These are phyloP conservation scores for Drosophila basisetae DNA, from an alignment of 2,888 invertebrate genomes.

Conservation along the genomic window DNA sequence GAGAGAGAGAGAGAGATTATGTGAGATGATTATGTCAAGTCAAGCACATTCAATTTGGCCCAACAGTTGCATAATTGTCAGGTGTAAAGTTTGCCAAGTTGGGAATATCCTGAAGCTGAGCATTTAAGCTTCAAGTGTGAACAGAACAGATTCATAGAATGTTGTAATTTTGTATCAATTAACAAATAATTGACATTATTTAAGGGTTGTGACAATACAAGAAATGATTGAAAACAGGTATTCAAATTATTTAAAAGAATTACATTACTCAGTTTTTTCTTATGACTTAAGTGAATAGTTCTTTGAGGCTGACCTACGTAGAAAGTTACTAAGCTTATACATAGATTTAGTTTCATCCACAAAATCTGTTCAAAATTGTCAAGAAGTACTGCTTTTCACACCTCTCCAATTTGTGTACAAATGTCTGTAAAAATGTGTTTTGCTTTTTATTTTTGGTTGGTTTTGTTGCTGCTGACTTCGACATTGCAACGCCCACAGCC, in stretches of 20 bases:
- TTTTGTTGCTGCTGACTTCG: constrained; percentile 31
- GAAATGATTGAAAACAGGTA: background rate
- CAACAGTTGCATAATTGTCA: constrained; percentile 40
- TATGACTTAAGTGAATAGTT: background rate
- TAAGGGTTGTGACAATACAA: background rate
- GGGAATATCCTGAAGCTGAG: background rate
- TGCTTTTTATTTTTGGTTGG: constrained; percentile 3
- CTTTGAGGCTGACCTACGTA: background rate
- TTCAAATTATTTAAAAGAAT: background rate
- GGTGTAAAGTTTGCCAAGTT: constrained; percentile 14
- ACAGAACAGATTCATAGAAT: background rate
- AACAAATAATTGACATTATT: background rate
- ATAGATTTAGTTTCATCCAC: background rate
- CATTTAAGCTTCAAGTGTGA: background rate
- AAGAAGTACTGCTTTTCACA: constrained; percentile 29
- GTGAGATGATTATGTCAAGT: constrained; percentile 15
- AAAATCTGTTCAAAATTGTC: constrained; percentile 15
- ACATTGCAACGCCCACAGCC: constrained; percentile 44
- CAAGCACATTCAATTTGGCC: constrained; percentile 42
- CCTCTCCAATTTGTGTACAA: constrained; percentile 26
- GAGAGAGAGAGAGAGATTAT: background rate
- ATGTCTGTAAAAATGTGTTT: constrained; percentile 23
- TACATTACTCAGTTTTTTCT: background rate
- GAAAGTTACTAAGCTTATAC: background rate
- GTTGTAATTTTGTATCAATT: background rate